Evolutionary conservation across 2,888 invertebrate species (phyloP).

Genomic region (Dendrolimus pini): DNA sequence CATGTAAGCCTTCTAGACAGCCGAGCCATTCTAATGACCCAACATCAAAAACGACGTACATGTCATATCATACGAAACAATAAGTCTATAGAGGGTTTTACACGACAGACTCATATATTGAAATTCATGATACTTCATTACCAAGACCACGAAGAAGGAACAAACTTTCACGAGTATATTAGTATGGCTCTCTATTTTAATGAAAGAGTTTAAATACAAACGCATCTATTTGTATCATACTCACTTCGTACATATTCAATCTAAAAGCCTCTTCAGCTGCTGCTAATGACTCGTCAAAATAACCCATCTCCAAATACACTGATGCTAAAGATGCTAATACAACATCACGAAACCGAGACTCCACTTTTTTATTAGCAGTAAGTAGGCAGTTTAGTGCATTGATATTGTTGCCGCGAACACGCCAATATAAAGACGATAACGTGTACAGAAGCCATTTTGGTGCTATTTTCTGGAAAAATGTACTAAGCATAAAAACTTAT

Average conservation of each 20-base stretch:
- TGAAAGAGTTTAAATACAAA: too few species aligned
- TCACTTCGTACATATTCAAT: conserved; percentile 79
- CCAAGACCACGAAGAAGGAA: too few species aligned
- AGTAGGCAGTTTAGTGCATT: conserved; percentile 84
- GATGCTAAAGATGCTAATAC: conserved; percentile 83
- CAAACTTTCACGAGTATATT: too few species aligned
- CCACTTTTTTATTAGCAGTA: conserved; percentile 60
- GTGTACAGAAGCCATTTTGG: conserved; percentile 85
- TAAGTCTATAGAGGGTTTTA: too few species aligned
- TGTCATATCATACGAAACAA: too few species aligned
- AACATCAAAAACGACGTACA: too few species aligned
- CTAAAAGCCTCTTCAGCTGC: conserved; percentile 79
- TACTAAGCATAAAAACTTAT: too few species aligned
- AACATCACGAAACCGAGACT: conserved; percentile 78
- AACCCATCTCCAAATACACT: conserved; percentile 79
- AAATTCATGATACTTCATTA: too few species aligned
- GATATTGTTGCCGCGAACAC: conserved; percentile 80
- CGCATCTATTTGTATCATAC: not conserved
- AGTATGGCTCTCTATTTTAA: too few species aligned
- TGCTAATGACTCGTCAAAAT: conserved; percentile 79
- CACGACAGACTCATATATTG: too few species aligned
- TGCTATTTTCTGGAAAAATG: conserved; percentile 77
- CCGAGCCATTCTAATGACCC: too few species aligned
- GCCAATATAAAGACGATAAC: conserved; percentile 87
- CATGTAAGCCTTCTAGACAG: too few species aligned